Evolutionary conservation across 1,140 invertebrate species (phyloP).

Genomic region (Neuroterus valhalla): DNA sequence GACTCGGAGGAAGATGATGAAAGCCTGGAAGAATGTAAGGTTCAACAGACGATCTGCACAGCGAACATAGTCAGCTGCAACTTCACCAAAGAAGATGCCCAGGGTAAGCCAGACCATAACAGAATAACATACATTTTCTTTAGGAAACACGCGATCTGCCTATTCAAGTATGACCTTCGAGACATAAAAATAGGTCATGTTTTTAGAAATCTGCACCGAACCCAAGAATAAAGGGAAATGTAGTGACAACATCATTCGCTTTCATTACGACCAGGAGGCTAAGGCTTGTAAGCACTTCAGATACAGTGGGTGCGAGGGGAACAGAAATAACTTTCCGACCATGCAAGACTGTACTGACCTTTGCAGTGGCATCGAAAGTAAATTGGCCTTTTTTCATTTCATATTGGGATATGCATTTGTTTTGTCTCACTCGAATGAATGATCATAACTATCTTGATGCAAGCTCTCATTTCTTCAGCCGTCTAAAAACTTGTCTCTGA

Average conservation of each 20-base stretch:
- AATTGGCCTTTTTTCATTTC: constrained; percentile 37
- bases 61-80: constrained; percentile 75
- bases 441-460: too few relatives aligned
- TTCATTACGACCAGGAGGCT: constrained; percentile 82
- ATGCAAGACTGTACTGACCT: constrained; percentile 76
- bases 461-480: neutral
- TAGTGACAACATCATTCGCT: constrained; percentile 79
- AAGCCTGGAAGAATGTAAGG: constrained; percentile 61
- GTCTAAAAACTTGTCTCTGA: neutral
- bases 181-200: constrained; percentile 32
- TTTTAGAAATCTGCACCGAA: constrained; percentile 77
- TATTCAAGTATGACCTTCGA: neutral
- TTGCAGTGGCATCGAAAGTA: constrained; percentile 73
- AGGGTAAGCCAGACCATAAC: constrained; percentile 55
- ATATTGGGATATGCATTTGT: too few relatives aligned
- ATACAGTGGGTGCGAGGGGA: constrained; percentile 86
- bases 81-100: constrained; percentile 71
- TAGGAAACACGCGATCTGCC: too few relatives aligned
- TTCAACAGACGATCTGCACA: constrained; percentile 68
- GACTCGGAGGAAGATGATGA: constrained; percentile 60
- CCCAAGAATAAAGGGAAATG: constrained; percentile 80
- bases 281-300: constrained; percentile 83
- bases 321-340: constrained; percentile 83
- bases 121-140: too few relatives aligned
- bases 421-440: constrained; percentile 3